Percentiles rank a stretch among this genome's conserved stretches.
Evolutionary conservation across 2,888 invertebrate species (phyloP).

Genomic region (Labia minor): DNA sequence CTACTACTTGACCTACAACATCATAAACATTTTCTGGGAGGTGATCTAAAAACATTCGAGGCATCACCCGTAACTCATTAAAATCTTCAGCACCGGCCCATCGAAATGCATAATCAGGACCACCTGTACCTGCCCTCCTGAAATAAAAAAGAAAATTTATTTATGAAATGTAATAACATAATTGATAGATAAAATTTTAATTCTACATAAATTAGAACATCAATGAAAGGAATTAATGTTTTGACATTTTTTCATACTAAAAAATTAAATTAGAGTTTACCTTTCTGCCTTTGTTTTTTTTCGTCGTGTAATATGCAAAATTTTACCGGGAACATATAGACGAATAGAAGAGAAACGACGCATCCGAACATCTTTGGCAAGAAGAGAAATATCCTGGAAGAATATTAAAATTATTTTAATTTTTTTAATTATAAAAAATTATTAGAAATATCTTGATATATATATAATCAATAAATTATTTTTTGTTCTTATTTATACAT

Average conservation of each 20-base stretch:
- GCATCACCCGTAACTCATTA: conserved; percentile 71
- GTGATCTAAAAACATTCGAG: conserved; percentile 76
- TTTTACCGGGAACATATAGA: conserved; percentile 67
- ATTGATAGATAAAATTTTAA: too few species aligned
- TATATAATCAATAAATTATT: too few species aligned
- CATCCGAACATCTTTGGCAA: conserved; percentile 53
- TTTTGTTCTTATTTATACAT: too few species aligned
- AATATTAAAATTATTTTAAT: too few species aligned
- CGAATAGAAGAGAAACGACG: conserved; percentile 57
- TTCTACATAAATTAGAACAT: too few species aligned
- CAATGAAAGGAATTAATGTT: too few species aligned
- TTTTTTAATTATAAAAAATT: too few species aligned
- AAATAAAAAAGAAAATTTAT: conserved; percentile 26
- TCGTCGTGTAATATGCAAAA: conserved; percentile 63
- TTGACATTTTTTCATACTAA: too few species aligned
- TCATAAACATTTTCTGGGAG: conserved; percentile 66
- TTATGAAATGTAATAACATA: too few species aligned
- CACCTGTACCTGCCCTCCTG: conserved; percentile 52
- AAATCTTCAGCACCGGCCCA: conserved; percentile 75
- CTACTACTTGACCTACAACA: conserved; percentile 53
- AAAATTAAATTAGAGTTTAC: too few species aligned
- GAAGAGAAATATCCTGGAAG: conserved; percentile 50
- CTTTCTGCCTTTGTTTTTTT: conserved; percentile 55
- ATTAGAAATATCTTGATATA: too few species aligned
- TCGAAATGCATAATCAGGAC: conserved; percentile 58